Conservation (phyloP, 2,797 vertebrate species). For the Lepilemur septentrionalis region DNA sequence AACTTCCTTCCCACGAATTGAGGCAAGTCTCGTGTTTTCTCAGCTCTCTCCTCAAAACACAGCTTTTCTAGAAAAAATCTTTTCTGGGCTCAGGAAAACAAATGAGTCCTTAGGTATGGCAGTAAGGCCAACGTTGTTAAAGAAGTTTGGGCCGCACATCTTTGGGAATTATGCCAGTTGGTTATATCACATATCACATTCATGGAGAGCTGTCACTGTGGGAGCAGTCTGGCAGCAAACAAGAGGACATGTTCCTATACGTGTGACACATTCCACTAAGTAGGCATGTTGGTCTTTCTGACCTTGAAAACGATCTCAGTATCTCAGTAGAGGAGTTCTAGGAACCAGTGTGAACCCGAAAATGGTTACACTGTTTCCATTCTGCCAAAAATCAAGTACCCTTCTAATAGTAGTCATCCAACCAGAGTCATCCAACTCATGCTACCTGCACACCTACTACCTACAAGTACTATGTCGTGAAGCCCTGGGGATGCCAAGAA, state of each 20-base stretch:
- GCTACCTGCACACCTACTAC: neutral
- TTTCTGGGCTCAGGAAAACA: neutral
- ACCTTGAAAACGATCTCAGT: neutral
- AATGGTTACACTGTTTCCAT: neutral
- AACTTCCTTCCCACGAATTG: neutral
- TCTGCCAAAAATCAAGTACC: neutral
- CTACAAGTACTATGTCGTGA: neutral
- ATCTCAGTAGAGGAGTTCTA: neutral
- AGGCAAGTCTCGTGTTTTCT: neutral
- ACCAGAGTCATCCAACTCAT: neutral
- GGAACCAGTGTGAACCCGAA: neutral
- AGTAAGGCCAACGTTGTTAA: neutral
- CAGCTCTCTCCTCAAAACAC: neutral
- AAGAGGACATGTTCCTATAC: neutral
- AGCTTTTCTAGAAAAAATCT: neutral
- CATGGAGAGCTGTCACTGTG: neutral
- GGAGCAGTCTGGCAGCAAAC: neutral
- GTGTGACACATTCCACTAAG: neutral
- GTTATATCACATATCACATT: neutral
- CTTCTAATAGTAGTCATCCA: neutral
- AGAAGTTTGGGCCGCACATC: neutral
- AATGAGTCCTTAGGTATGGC: slow-evolving; percentile 2
- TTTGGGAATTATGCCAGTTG: neutral
- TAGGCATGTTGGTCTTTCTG: neutral
- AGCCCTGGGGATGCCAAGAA: neutral